Evolutionary conservation across 2,888 invertebrate genomes (phyloP), one percentile per base, ranked within the genome.

Genomic region (Axea sp.): DNA sequence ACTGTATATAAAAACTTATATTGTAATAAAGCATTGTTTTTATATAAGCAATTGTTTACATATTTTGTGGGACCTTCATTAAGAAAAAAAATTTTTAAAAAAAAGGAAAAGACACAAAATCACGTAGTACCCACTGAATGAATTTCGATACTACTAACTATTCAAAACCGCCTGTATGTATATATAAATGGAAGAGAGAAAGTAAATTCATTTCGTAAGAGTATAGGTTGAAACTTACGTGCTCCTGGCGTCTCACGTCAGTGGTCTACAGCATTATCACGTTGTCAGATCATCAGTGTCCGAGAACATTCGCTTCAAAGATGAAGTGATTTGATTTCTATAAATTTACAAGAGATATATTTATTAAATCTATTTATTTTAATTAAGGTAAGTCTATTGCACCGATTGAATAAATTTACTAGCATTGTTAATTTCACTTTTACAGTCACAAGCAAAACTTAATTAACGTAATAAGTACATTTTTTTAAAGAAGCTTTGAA

Each of bases 141-240:
- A 8, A 45, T 39, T 47, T 37, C 19, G 22, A 19, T 15, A 39
- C 39, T 9, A 35, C 41, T 35, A n/a, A 33, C 22, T 28, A 53
- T n/a, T 53, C 26, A 26, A 64, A 51, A 33, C 19, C 7, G n/a
- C 4, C 17, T 39, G 9, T 30, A 41, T 51, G 31, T n/a, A n/a
- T n/a, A n/a, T 62, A 41, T 37, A 41, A 64, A 64, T 24, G 43
- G n/a, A n/a, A 64, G 53, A 64, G 64, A 64, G 64, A 64, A 64
- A 64, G 64, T 64, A 53, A 51, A n/a, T 31, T 24, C 9, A n/a
- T 62, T 15, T 24, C 64, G 41, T 41, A 51, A 64, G 41, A 64
- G 41, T 53, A 53, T 64, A 9, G 35, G 51, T 64, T 30, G 12
- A 53, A 9, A 43, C 24, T 51, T 51, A 35, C 43, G 51, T 28